Conservation (phyloP, 2,113 vertebrate species). For the Cheirogaleus medius region DNA sequence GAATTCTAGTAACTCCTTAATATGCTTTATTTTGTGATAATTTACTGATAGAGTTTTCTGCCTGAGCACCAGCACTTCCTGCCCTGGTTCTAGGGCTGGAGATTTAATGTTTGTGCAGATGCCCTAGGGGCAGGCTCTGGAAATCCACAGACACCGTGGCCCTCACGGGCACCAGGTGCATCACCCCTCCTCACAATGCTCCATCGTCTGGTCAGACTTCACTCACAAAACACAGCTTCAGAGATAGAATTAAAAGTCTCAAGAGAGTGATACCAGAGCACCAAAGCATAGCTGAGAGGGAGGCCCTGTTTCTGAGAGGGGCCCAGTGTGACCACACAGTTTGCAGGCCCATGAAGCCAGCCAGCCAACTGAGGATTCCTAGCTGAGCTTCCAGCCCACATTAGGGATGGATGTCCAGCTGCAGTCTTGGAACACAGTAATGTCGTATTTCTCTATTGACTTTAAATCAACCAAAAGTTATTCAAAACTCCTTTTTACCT, state of each 20-base stretch:
- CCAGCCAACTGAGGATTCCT: background rate
- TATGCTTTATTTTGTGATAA: background rate
- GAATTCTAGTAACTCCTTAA: background rate
- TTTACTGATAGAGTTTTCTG: background rate
- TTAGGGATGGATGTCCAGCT: background rate
- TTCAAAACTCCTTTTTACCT: background rate
- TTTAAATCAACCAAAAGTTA: background rate
- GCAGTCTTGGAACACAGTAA: too few species aligned
- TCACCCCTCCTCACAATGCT: background rate
- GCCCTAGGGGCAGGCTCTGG: background rate
- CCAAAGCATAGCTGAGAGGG: background rate
- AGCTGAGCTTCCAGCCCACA: too few species aligned
- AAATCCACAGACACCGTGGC: fast-evolving
- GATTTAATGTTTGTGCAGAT: background rate
- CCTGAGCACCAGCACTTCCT: background rate
- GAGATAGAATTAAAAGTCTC: background rate
- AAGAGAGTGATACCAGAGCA: background rate
- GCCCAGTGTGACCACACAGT: too few species aligned
- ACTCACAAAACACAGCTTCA: background rate
- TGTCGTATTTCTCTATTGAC: background rate
- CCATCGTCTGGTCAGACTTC: background rate
- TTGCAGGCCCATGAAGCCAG: background rate
- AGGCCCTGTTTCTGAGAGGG: background rate
- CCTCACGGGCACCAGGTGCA: too few species aligned
- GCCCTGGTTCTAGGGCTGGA: too few species aligned